phyloP scores from a whole-genome alignment of 1,140 invertebrate genomes.

The Eurosta solidaginis region DNA sequence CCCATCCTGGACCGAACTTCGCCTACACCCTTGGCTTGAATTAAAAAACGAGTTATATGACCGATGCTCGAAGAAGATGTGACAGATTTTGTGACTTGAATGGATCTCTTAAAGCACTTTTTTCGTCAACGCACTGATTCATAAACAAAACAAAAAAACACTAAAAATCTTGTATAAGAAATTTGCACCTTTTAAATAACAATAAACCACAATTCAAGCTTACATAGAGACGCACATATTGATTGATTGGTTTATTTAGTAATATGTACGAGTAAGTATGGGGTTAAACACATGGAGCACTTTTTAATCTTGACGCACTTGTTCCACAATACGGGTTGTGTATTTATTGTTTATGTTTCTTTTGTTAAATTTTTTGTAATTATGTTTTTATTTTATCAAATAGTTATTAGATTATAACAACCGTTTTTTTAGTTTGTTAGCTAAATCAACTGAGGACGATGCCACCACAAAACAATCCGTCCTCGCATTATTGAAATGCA shows the following conservation, averaged over 20 bases:
- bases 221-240: too few relatives aligned
- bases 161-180: not conserved
- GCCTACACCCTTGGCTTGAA: too few relatives aligned
- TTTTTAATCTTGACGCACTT: not conserved
- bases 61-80: too few relatives aligned
- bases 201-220: not conserved
- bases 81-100: too few relatives aligned
- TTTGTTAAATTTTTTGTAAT: not conserved
- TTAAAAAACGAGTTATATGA: too few relatives aligned
- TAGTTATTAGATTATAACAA: not conserved
- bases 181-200: not conserved
- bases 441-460: not conserved
- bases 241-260: too few relatives aligned
- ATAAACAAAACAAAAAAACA: not conserved
- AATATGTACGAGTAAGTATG: too few relatives aligned
- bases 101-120: too few relatives aligned
- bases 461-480: not conserved
- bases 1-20: too few relatives aligned
- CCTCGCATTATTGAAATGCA: conserved; percentile 18
- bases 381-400: not conserved
- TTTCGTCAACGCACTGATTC: too few relatives aligned
- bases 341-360: not conserved
- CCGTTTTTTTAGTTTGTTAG: not conserved
- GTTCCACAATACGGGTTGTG: not conserved
- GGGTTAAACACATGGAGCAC: too few relatives aligned